phyloP scores from a whole-genome alignment of 2,888 invertebrate genomes.

The Morpho deidamia region DNA sequence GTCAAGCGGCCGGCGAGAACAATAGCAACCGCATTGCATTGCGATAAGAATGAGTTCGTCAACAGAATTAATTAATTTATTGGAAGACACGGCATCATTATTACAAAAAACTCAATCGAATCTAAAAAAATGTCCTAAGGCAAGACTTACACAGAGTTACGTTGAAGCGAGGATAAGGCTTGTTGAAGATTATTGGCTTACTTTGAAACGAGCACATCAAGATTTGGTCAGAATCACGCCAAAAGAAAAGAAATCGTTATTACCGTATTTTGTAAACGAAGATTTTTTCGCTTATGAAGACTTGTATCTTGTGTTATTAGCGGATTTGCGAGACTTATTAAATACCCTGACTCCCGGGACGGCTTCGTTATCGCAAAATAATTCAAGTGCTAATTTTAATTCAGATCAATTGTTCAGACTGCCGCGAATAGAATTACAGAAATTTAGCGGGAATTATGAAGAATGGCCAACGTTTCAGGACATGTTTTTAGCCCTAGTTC shows the following conservation, averaged over 20 bases:
- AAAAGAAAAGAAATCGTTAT: conserved; percentile 12
- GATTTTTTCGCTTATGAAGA: conserved; percentile 15
- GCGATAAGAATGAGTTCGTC: background rate
- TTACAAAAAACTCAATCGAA: conserved; percentile 10
- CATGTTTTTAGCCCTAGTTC: too few species aligned
- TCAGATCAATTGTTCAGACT: too few species aligned
- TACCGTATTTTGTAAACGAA: conserved; percentile 23
- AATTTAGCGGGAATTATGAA: too few species aligned
- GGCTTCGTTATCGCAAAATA: conserved; percentile 1
- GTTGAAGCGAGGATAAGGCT: conserved; percentile 17
- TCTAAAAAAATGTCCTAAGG: conserved; percentile 15
- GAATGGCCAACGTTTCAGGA: too few species aligned
- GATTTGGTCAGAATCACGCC: conserved; percentile 18
- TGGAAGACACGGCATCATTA: conserved; percentile 12
- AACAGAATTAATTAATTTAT: conserved; percentile 6
- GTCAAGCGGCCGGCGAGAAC: too few species aligned
- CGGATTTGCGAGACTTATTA: conserved; percentile 5
- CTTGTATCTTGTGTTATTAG: conserved; percentile 9
- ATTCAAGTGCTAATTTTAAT: conserved; percentile 10
- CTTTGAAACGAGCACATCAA: conserved; percentile 13
- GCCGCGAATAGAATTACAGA: conserved; percentile 9
- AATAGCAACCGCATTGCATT: too few species aligned
- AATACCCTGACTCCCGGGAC: too few species aligned
- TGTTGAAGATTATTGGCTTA: conserved; percentile 20
- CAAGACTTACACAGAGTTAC: conserved; percentile 19